phyloP scores from a whole-genome alignment of 2,113 vertebrate species.

The Clinocottus analis region DNA sequence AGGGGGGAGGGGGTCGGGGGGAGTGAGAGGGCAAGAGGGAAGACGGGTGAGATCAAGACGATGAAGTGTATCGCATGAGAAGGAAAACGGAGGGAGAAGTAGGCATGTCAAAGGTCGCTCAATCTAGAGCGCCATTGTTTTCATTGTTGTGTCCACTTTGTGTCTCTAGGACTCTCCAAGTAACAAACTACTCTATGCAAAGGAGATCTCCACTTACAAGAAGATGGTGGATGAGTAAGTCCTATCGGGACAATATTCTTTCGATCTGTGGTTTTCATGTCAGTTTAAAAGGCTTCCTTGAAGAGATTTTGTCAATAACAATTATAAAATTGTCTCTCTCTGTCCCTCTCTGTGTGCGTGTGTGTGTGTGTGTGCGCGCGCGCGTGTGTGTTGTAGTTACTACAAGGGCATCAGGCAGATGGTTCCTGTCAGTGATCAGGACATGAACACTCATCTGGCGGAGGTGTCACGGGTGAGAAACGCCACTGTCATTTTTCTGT shows the following conservation, averaged over 20 bases:
- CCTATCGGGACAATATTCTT: neutral
- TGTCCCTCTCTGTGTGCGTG: neutral
- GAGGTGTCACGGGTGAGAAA: conserved; percentile 96
- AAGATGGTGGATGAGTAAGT: conserved; percentile 99
- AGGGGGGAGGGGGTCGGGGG: neutral
- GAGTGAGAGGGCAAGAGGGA: conserved; percentile 16
- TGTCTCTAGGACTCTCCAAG: conserved; percentile 93
- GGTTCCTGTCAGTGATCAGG: conserved; percentile 97
- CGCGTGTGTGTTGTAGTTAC: conserved; percentile 83
- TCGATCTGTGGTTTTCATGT: conserved; percentile 1
- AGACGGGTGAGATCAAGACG: conserved; percentile 18
- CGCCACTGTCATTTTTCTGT: conserved; percentile 26
- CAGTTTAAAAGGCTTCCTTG: conserved; percentile 17
- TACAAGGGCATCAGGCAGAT: conserved; percentile 97
- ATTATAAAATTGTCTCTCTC: neutral
- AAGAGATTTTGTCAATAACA: conserved; percentile 10
- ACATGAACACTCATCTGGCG: conserved; percentile 99
- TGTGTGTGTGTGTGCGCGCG: conserved; percentile 22
- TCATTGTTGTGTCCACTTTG: neutral
- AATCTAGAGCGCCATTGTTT: conserved; percentile 37
- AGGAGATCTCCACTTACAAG: conserved; percentile 98
- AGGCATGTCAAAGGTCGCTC: conserved; percentile 3
- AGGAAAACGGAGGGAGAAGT: neutral
- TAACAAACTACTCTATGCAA: conserved; percentile 98
- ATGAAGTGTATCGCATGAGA: conserved; percentile 19